Evolutionary conservation across 2,113 vertebrate species (phyloP).

Genomic region (Ceuthmochares aereus): DNA sequence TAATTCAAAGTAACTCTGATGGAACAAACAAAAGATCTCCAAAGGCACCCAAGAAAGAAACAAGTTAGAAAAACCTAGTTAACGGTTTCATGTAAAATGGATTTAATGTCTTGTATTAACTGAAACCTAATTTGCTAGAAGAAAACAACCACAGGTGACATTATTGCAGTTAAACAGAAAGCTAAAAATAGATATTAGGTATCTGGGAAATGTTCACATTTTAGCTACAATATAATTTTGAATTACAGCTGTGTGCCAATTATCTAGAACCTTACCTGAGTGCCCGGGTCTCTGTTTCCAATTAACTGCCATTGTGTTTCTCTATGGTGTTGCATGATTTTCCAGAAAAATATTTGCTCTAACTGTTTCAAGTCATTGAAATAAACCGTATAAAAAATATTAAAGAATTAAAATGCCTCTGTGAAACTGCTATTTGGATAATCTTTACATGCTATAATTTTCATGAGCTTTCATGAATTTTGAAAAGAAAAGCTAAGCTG

Average conservation of each 20-base stretch:
- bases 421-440: neutral
- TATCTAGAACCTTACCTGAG: neutral
- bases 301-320: neutral
- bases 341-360: neutral
- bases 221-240: neutral
- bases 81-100: constrained; percentile 31
- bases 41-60: constrained; percentile 59
- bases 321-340: neutral
- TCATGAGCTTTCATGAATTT: neutral
- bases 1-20: constrained; percentile 65
- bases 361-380: neutral
- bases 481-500: neutral
- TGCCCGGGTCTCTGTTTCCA: neutral
- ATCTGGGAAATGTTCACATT: neutral
- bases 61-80: constrained; percentile 1
- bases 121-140: constrained; percentile 49
- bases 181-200: constrained; percentile 41
- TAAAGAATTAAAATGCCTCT: neutral
- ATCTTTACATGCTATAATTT: neutral
- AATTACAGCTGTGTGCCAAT: neutral
- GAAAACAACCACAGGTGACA: constrained; percentile 38
- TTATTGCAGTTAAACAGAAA: constrained; percentile 39
- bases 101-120: constrained; percentile 63
- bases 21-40: constrained; percentile 61
- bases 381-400: neutral